These are phyloP conservation scores for Clarias platycephalus DNA, from an alignment of 2,797 vertebrate species.

Conservation along the genomic window DNA sequence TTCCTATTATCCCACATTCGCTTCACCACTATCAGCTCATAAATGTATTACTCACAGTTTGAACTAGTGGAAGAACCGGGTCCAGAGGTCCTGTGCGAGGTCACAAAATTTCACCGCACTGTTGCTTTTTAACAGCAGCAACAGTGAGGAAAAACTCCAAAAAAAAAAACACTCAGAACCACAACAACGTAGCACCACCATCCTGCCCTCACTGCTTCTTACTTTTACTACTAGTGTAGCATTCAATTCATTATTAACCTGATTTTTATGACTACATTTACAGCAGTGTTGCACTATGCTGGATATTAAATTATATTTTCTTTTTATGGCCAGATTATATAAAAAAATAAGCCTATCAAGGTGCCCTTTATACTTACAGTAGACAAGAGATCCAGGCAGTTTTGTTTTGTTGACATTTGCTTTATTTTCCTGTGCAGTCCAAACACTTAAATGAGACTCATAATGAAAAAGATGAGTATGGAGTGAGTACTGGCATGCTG, in stretches of 20 bases:
- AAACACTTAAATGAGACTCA: background rate
- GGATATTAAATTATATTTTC: background rate
- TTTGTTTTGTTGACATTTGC: background rate
- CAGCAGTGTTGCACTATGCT: background rate
- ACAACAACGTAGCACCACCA: background rate
- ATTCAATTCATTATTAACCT: constrained; percentile 12
- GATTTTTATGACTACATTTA: constrained; percentile 11
- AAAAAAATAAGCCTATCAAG: background rate
- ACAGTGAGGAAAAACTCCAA: background rate
- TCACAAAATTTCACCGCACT: constrained; percentile 7
- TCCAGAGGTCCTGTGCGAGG: constrained; percentile 20
- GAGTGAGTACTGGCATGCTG: background rate
- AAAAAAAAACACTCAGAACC: background rate
- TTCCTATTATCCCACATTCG: background rate
- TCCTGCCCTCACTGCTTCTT: background rate
- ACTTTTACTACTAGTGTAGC: constrained; percentile 6
- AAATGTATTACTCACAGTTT: constrained; percentile 32
- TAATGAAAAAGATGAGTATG: background rate
- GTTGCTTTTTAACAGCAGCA: constrained; percentile 4
- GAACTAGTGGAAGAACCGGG: background rate
- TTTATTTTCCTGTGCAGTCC: background rate
- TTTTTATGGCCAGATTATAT: constrained; percentile 12
- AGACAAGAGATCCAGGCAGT: background rate
- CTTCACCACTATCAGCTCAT: background rate
- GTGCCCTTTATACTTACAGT: background rate